A percentile compares a stretch with the other conserved stretches of the same genome.
Conservation (phyloP, 2,888 invertebrate species). For the Xiphydria camelus region DNA sequence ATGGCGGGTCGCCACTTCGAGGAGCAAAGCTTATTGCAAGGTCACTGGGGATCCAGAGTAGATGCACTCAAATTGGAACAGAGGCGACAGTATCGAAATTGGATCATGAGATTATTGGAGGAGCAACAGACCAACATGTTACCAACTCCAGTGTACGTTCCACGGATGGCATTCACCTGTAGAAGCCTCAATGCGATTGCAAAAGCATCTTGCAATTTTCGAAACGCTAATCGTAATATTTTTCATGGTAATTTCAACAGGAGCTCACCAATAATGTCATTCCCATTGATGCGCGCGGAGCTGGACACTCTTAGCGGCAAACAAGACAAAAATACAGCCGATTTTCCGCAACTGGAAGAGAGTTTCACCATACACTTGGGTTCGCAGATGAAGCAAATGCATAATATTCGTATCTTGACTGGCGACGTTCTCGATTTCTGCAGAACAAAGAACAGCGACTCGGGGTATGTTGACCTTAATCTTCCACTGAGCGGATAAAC, state of each 20-base stretch:
- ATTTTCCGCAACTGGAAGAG: slow-evolving; percentile 72
- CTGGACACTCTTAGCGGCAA: slow-evolving; percentile 43
- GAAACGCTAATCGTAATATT: slow-evolving; percentile 25
- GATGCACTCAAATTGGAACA: slow-evolving; percentile 85
- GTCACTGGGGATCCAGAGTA: slow-evolving; percentile 83
- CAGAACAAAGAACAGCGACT: slow-evolving; percentile 60
- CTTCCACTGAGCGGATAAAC: too few species aligned
- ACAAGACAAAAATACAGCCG: slow-evolving; percentile 44
- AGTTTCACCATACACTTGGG: slow-evolving; percentile 98
- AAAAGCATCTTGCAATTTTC: too few species aligned
- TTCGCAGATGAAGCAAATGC: slow-evolving; percentile 97
- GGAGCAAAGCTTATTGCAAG: slow-evolving; percentile 80
- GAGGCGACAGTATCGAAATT: slow-evolving; percentile 82
- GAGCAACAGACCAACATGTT: slow-evolving; percentile 67
- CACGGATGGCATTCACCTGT: too few species aligned
- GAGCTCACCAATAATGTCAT: slow-evolving; percentile 59
- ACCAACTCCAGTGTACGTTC: slow-evolving; percentile 60
- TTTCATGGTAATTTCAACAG: slow-evolving; percentile 30
- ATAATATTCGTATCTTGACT: slow-evolving; percentile 91
- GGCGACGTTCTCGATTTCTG: slow-evolving; percentile 84
- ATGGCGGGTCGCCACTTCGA: slow-evolving; percentile 81
- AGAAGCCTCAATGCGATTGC: too few species aligned
- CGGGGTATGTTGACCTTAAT: slow-evolving; percentile 37
- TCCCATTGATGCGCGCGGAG: slow-evolving; percentile 47
- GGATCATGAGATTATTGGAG: slow-evolving; percentile 83